phyloP scores from a whole-genome alignment of 1,140 invertebrate genomes.

The Drosophila mauritiana region DNA sequence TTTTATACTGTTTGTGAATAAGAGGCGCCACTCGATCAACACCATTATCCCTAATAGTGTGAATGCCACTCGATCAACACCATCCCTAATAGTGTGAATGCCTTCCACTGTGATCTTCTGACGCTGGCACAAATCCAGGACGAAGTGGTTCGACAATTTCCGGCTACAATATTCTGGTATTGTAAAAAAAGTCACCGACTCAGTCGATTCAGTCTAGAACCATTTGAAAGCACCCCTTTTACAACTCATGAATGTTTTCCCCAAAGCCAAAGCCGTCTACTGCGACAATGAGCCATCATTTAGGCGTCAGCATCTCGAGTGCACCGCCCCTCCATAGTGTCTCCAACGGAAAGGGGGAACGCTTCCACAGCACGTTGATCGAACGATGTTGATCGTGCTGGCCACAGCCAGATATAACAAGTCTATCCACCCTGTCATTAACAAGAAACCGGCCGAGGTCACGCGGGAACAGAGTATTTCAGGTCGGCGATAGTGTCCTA shows the following conservation, averaged over 20 bases:
- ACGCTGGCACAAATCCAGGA: background rate
- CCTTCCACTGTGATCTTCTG: background rate
- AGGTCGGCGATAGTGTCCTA: background rate
- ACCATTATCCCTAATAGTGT: background rate
- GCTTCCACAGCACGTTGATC: background rate
- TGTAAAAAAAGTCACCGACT: too few relatives aligned
- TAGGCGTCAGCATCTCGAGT: background rate
- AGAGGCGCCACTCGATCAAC: background rate
- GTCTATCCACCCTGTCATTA: constrained; percentile 9
- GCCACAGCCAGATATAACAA: constrained; percentile 1
- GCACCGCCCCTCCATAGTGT: background rate
- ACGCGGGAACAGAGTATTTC: background rate
- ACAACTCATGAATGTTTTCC: background rate
- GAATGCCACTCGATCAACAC: background rate
- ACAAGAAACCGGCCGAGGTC: too few relatives aligned
- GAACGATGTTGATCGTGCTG: background rate
- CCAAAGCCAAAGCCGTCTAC: background rate
- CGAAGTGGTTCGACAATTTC: too few relatives aligned
- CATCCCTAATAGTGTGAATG: background rate
- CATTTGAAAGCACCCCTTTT: background rate
- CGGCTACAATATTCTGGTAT: too few relatives aligned
- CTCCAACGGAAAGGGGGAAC: background rate
- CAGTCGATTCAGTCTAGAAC: too few relatives aligned
- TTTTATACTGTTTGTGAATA: background rate
- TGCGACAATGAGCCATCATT: background rate